A percentile compares a stretch with the other conserved stretches of the same genome.
Evolutionary conservation across 1,140 invertebrate species (phyloP).

Genomic region (Mycetomoellerius zeteki): DNA sequence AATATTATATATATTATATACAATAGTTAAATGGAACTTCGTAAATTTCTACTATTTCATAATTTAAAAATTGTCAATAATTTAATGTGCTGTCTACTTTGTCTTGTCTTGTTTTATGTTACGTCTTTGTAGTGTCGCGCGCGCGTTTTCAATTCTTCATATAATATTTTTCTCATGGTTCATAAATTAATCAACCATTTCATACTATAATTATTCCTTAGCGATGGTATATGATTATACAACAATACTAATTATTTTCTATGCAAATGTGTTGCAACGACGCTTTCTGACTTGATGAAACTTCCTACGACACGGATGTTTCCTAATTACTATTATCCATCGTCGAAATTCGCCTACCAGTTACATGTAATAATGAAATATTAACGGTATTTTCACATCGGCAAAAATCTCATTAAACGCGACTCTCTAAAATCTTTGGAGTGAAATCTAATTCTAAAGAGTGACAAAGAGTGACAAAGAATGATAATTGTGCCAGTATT

Average conservation of each 20-base stretch:
- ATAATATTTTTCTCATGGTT: neutral
- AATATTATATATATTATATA: too few species aligned
- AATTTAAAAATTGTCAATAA: neutral
- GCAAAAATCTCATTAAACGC: neutral
- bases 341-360: conserved; percentile 18
- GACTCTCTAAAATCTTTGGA: neutral
- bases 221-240: neutral
- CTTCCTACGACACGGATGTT: conserved; percentile 43
- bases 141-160: neutral
- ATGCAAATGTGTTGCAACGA: conserved; percentile 14
- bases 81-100: neutral
- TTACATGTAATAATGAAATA: neutral
- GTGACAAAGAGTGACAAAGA: too few species aligned
- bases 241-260: conserved; percentile 29
- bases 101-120: neutral
- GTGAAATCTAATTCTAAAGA: too few species aligned
- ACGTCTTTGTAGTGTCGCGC: neutral
- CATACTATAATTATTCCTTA: conserved; percentile 14
- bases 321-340: conserved; percentile 11
- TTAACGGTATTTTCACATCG: neutral
- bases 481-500: too few species aligned
- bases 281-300: neutral
- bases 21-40: neutral
- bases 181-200: conserved; percentile 31
- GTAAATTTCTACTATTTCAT: neutral